These are phyloP conservation scores for Magallana nippona DNA, from an alignment of 2,888 invertebrate genomes.

Conservation along the genomic window DNA sequence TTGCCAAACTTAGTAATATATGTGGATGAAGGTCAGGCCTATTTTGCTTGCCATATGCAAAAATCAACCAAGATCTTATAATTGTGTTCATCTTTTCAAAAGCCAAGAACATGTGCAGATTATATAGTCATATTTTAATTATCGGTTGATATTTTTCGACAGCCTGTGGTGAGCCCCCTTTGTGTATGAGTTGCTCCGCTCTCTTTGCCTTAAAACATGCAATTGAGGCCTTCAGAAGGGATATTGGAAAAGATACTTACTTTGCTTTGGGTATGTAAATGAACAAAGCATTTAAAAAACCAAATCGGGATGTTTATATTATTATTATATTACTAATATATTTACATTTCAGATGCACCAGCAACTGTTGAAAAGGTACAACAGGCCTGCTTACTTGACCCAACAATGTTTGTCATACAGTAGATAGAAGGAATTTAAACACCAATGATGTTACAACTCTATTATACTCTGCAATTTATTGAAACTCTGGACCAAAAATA, in stretches of 20 bases:
- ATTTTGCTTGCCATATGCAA: too few relatives aligned
- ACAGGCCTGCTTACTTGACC: slow-evolving; percentile 61
- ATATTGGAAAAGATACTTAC: slow-evolving; percentile 63
- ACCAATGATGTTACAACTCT: too few relatives aligned
- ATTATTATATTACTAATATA: not conserved
- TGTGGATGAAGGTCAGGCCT: too few relatives aligned
- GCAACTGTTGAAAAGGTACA: slow-evolving; percentile 72
- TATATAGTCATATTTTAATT: too few relatives aligned
- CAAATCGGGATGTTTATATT: too few relatives aligned
- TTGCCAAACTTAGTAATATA: too few relatives aligned
- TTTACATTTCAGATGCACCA: slow-evolving; percentile 67
- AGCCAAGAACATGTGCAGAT: too few relatives aligned
- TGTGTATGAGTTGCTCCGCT: slow-evolving; percentile 67
- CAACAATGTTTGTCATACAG: slow-evolving; percentile 52
- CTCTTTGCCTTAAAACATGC: slow-evolving; percentile 74
- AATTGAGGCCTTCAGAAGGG: slow-evolving; percentile 69
- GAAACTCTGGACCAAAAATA: too few relatives aligned
- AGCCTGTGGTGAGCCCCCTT: slow-evolving; percentile 75
- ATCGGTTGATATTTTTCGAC: not conserved
- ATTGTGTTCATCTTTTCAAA: too few relatives aligned
- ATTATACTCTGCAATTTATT: too few relatives aligned
- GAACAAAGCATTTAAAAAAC: too few relatives aligned
- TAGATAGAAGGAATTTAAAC: not conserved
- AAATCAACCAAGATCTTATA: too few relatives aligned
- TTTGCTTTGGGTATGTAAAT: slow-evolving; percentile 39